Base-by-base conservation (phyloP, 2,888 invertebrate genomes). In the Spialia ferax region DNA sequence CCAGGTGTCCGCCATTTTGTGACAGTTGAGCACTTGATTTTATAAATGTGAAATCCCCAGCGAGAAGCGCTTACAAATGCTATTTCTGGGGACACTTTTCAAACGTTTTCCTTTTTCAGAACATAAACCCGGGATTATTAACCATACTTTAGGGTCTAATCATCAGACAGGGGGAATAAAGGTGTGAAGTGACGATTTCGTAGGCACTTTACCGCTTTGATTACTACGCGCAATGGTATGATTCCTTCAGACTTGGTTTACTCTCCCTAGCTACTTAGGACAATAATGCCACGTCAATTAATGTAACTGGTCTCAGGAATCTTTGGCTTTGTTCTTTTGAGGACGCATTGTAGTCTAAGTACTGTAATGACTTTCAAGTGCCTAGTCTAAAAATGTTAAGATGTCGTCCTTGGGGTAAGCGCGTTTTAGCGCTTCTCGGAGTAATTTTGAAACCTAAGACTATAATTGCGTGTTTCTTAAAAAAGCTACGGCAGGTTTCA, bases 321-420 rank as follows among this genome's bases (percentile, higher is more conserved):
- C 57, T 50, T 56, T 42, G 48, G 50, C 59, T 66, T 66, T 66
- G 65, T 66, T 66, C 65, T 59, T 64, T 60, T 66, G 65, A 55
- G 55, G 29, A 45, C 38, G 66, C 60, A 66, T 66, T 66, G 60
- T 60, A 54, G 54, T 66, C 66, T 66, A 66, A 66, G 66, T 60
- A 32, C 60, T 66, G 32, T 54, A 66, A 66, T 66, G 66, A 66
- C 54, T 66, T 50, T 20, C 54, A 15, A 66, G 66, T 55, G 60
- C 60, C 60, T 45, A 29, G 66, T 60, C 66, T 60, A 66, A 66
- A 66, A 66, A 66, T 66, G 66, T 66, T 66, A 61, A 54, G 66
- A 66, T 59, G 18, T 42, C 29, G 54, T 60, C 66, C 59, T 66
- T 52, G 52, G 29, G 38, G 42, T 52, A 29, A 65, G 29, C 65